phyloP scores from a whole-genome alignment of 2,113 vertebrate species.

The Suricata suricatta region DNA sequence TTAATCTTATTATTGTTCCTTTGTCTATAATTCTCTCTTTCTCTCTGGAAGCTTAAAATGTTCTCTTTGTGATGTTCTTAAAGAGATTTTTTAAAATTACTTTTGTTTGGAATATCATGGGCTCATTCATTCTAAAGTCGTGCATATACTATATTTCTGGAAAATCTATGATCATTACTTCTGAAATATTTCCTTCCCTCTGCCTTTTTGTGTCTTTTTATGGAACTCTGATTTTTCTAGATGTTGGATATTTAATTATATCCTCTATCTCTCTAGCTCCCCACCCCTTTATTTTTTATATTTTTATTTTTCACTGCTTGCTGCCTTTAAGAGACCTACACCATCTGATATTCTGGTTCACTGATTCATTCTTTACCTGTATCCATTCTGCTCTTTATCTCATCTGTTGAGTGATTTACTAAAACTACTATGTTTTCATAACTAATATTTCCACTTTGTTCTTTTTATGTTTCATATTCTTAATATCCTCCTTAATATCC shows the following conservation, averaged over 20 bases:
- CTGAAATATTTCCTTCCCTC: background rate
- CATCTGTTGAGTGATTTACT: background rate
- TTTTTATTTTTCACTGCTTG: background rate
- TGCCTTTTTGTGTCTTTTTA: background rate
- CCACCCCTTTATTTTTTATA: background rate
- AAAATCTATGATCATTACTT: background rate
- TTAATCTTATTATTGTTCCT: background rate
- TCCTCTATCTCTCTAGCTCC: background rate
- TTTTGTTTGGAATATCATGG: background rate
- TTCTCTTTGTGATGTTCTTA: background rate
- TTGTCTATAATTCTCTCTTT: background rate
- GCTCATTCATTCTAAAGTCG: background rate
- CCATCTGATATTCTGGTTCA: background rate
- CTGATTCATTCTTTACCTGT: background rate
- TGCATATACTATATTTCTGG: background rate
- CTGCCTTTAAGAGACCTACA: background rate
- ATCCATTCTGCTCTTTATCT: background rate
- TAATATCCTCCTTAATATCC: background rate
- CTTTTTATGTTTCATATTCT: background rate
- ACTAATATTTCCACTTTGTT: background rate
- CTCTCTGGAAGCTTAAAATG: background rate
- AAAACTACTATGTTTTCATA: background rate
- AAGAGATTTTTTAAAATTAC: background rate
- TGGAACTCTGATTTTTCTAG: background rate
- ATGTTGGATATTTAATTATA: background rate